Conservation (phyloP, 2,113 vertebrate genomes). For the Chaetorhynchus papuensis region DNA sequence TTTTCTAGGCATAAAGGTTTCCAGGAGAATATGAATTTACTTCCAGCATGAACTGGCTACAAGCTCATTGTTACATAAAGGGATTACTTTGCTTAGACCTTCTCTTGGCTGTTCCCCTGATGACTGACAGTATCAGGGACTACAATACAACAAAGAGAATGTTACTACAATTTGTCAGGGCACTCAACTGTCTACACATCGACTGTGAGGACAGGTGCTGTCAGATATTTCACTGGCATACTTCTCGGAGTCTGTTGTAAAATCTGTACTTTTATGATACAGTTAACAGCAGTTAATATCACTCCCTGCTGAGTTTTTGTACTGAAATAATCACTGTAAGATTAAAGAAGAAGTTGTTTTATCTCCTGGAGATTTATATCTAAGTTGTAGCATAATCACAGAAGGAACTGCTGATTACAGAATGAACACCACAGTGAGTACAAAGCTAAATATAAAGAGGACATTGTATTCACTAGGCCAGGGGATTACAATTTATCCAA, state of each 20-base stretch:
- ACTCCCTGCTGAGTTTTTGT: neutral
- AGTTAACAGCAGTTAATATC: neutral
- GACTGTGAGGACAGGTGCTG: neutral
- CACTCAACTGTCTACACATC: neutral
- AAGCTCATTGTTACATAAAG: neutral
- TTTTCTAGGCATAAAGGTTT: neutral
- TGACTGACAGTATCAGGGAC: neutral
- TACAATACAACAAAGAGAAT: neutral
- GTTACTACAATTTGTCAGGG: neutral
- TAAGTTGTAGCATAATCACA: neutral
- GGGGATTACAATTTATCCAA: neutral
- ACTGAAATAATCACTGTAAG: neutral
- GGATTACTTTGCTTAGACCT: neutral
- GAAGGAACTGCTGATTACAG: neutral
- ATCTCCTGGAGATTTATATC: neutral
- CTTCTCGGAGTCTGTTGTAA: neutral
- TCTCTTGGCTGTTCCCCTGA: neutral
- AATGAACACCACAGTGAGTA: neutral
- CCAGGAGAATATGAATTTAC: neutral
- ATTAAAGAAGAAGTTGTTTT: neutral
- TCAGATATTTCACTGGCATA: neutral
- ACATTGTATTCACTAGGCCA: neutral
- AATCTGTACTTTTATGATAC: neutral
- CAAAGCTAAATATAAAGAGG: neutral
- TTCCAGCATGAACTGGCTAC: neutral